Conservation (phyloP, 1,140 invertebrate genomes). For the Temnothorax nylanderi region DNA sequence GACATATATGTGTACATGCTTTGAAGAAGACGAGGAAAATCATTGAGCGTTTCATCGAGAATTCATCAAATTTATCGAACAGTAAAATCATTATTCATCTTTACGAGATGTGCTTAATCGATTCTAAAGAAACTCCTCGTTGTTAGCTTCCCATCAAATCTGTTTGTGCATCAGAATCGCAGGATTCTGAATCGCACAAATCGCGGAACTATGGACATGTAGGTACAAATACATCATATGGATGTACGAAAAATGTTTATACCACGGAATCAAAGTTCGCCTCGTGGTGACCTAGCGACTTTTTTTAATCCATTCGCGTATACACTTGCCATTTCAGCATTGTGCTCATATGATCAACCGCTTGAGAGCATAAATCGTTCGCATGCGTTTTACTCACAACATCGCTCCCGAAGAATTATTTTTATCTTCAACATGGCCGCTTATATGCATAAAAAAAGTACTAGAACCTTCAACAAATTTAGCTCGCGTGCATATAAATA, state of each 20-base stretch:
- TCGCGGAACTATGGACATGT: too few relatives aligned
- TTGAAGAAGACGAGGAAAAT: conserved; percentile 27
- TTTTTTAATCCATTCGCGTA: conserved; percentile 5
- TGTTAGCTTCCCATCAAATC: conserved; percentile 73
- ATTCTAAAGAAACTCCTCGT: conserved; percentile 55
- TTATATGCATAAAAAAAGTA: conserved; percentile 22
- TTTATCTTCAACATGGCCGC: conserved; percentile 40
- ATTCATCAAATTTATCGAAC: conserved; percentile 70
- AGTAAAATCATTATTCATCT: conserved; percentile 69
- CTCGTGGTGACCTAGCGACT: conserved; percentile 8
- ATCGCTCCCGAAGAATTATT: conserved; percentile 27
- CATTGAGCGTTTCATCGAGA: conserved; percentile 39
- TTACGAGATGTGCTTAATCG: conserved; percentile 75
- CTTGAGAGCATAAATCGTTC: conserved; percentile 34
- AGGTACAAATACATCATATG: neutral
- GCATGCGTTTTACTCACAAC: neutral
- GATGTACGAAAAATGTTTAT: conserved; percentile 25
- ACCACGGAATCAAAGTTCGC: conserved; percentile 57
- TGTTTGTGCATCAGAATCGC: conserved; percentile 58
- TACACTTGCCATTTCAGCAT: conserved; percentile 46
- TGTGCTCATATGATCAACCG: neutral
- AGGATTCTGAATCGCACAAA: too few relatives aligned
- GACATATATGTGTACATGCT: neutral
- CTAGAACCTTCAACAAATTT: conserved; percentile 20
- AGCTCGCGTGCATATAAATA: conserved; percentile 42